These are phyloP conservation scores for Brachionus plicatilis DNA, from an alignment of 1,140 invertebrate genomes.

Conservation along the genomic window DNA sequence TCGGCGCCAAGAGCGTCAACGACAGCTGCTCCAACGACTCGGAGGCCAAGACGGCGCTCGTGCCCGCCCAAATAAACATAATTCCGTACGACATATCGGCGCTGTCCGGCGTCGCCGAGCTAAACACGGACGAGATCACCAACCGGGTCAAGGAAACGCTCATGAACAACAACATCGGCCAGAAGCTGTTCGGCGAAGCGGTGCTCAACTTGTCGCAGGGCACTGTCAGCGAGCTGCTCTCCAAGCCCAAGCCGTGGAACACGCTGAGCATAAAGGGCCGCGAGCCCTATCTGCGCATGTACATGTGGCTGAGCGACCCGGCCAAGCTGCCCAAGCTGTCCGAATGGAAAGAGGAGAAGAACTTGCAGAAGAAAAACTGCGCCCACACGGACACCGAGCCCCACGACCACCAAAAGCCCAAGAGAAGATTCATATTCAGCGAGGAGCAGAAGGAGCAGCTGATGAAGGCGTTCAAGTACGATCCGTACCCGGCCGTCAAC, in stretches of 20 bases:
- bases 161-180: slow-evolving; percentile 91
- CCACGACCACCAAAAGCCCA: slow-evolving; percentile 26
- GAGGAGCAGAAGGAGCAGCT: slow-evolving; percentile 92
- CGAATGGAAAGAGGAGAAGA: slow-evolving; percentile 62
- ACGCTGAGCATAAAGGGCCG: slow-evolving; percentile 96
- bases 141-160: slow-evolving; percentile 94
- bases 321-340: slow-evolving; percentile 82
- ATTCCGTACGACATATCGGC: slow-evolving; percentile 36
- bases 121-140: slow-evolving; percentile 91
- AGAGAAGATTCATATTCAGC: slow-evolving; percentile 74
- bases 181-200: slow-evolving; percentile 95
- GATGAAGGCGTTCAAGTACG: slow-evolving; percentile 77
- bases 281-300: slow-evolving; percentile 96
- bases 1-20: not conserved
- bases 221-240: slow-evolving; percentile 89
- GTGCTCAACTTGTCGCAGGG: slow-evolving; percentile 87
- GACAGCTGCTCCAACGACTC: not conserved
- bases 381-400: not conserved
- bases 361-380: not conserved
- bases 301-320: slow-evolving; percentile 87
- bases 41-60: not conserved
- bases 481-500: slow-evolving; percentile 83
- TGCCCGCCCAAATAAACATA: not conserved
- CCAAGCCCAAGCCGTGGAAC: slow-evolving; percentile 97
- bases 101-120: slow-evolving; percentile 72